These are phyloP conservation scores for Paraescarpia echinospica DNA, from an alignment of 1,140 invertebrate species.

Conservation along the genomic window DNA sequence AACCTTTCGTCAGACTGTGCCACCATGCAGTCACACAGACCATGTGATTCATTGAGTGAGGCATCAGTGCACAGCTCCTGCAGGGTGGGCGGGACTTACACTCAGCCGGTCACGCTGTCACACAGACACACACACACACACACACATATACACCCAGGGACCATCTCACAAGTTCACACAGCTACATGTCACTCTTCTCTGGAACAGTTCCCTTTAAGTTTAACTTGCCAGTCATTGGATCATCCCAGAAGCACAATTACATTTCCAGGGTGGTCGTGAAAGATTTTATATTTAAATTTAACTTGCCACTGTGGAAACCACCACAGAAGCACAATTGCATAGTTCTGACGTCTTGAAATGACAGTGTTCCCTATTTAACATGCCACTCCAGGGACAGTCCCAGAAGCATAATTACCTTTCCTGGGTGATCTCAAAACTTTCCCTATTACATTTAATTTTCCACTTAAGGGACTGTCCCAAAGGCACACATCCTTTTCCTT, in stretches of 20 bases:
- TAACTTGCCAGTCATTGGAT: neutral
- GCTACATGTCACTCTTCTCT: neutral
- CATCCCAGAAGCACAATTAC: neutral
- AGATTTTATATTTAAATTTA: neutral
- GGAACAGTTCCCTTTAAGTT: neutral
- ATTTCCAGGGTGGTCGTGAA: neutral
- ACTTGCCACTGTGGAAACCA: neutral
- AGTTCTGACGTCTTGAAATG: too few relatives aligned
- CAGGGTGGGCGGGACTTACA: neutral
- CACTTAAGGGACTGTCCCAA: too few relatives aligned
- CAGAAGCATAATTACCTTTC: too few relatives aligned
- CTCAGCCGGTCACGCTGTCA: neutral
- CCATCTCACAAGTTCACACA: neutral
- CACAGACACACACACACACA: neutral
- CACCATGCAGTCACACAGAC: neutral
- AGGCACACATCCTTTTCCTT: too few relatives aligned
- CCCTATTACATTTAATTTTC: too few relatives aligned
- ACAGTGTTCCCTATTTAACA: too few relatives aligned
- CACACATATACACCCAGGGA: neutral
- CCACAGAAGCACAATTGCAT: too few relatives aligned
- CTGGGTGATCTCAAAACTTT: too few relatives aligned
- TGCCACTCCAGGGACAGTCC: too few relatives aligned
- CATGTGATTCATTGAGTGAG: neutral
- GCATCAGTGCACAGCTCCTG: too few relatives aligned
- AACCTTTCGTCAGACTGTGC: too few relatives aligned